Evolutionary conservation across 1,140 invertebrate species (phyloP), one percentile per base, ranked within the genome.

Genomic region (Carposina sasakii): DNA sequence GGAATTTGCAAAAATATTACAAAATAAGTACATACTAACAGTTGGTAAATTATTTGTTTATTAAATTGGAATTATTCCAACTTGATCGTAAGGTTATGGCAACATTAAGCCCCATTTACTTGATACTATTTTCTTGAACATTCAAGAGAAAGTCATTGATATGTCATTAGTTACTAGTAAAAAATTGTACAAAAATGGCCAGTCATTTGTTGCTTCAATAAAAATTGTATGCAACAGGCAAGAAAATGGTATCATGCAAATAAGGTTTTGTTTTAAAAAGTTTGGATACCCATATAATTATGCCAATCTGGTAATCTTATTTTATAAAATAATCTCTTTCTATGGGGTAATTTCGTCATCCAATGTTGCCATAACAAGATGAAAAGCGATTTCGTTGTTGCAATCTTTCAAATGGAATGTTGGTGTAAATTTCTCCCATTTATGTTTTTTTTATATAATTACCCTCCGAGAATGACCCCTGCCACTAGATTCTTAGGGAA

Each of bases 331-430:
- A n/a, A n/a, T n/a, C n/a, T n/a, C n/a, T n/a, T n/a, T n/a, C n/a
- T n/a, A n/a, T n/a, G n/a, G n/a, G n/a, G n/a, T n/a, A n/a, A n/a
- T n/a, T n/a, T n/a, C n/a, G n/a, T n/a, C n/a, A 46, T 42, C 34
- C 39, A 72, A 71, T 83, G 76, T 81, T 84, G 77, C 74, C 74
- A 76, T 37, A 57, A 73, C 74, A 50, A 57, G 65, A 51, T 57
- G 56, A 48, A 48, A 44, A 51, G 40, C 56, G 57, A 56, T 75
- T 66, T 71, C 54, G 73, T 74, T n/a, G n/a, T n/a, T 67, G 74
- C 71, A 66, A 73, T 63, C 52, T 77, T 67, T 78, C 81, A 85
- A 85, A 85, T 86, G 83, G 81, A 86, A 86, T 86, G 83, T 86
- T 86, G 83, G 83, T 86, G 83, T 86, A 83, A 73, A 76, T 75